Conservation (phyloP, 2,888 invertebrate species). For the Anaspis maculata region DNA sequence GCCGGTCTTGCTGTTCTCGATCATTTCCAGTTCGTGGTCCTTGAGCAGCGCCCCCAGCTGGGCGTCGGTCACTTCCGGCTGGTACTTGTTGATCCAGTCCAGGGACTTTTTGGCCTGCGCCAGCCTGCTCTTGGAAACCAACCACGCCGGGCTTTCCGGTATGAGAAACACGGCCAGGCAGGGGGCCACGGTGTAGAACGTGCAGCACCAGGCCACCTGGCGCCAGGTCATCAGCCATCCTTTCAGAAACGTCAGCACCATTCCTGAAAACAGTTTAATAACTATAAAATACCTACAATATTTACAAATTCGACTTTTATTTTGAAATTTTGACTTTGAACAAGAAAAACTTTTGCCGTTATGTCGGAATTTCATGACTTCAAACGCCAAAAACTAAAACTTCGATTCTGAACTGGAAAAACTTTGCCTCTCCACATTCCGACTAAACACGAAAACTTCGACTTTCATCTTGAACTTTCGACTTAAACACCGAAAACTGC, state of each 20-base stretch:
- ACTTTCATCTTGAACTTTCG: no score
- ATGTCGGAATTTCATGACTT: no score
- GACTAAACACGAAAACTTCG: no score
- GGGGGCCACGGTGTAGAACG: slow-evolving; percentile 44
- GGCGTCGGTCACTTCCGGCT: slow-evolving; percentile 42
- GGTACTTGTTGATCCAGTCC: slow-evolving; percentile 41
- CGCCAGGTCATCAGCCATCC: slow-evolving; percentile 48
- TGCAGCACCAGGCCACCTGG: slow-evolving; percentile 47
- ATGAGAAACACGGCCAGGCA: slow-evolving; percentile 42
- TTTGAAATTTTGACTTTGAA: no score
- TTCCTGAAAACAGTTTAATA: slow-evolving; percentile 31
- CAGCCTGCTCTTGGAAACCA: slow-evolving; percentile 44
- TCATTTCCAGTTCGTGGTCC: slow-evolving; percentile 45
- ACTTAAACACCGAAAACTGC: no score
- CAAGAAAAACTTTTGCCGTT: no score
- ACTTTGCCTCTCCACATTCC: no score
- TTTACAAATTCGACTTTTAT: no score
- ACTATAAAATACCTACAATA: no score
- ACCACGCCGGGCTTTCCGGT: slow-evolving; percentile 50
- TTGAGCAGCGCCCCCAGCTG: slow-evolving; percentile 46
- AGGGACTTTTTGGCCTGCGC: slow-evolving; percentile 45
- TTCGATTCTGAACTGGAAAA: no score
- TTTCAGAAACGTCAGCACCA: slow-evolving; percentile 46
- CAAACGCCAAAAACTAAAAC: no score
- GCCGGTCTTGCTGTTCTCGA: slow-evolving; percentile 34